Evolutionary conservation across 2,888 invertebrate species (phyloP).

Genomic region (Heliconius ismenius): DNA sequence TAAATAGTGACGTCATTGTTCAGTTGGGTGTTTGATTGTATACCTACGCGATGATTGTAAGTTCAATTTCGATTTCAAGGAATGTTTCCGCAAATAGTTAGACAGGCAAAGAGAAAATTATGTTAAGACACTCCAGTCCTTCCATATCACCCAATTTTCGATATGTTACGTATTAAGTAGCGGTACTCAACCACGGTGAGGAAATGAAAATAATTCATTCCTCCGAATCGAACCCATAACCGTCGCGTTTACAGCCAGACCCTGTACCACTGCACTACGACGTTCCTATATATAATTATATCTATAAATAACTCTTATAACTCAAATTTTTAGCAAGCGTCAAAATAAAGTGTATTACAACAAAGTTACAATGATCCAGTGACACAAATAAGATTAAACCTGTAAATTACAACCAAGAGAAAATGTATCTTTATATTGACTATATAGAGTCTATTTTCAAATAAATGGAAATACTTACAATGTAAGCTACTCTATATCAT

Average conservation of each 20-base stretch:
- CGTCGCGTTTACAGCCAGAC: fast-evolving
- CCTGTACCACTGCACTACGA: no score
- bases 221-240: background rate
- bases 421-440: background rate
- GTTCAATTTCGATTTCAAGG: background rate
- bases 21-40: background rate
- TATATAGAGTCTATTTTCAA: background rate
- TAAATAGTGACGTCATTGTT: background rate
- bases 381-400: slow-evolving; percentile 27
- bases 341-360: slow-evolving; percentile 21
- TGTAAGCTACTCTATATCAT: background rate
- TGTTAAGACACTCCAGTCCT: background rate
- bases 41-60: background rate
- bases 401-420: background rate
- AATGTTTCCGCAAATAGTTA: background rate
- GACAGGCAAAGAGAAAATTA: background rate
- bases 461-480: background rate
- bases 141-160: background rate
- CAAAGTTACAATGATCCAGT: slow-evolving; percentile 33
- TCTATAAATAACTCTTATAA: background rate
- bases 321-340: background rate
- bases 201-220: background rate
- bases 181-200: background rate
- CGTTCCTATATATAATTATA: background rate
- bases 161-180: background rate